These are phyloP conservation scores for Ceratothoa steindachneri DNA, from an alignment of 2,888 invertebrate genomes.

Conservation along the genomic window DNA sequence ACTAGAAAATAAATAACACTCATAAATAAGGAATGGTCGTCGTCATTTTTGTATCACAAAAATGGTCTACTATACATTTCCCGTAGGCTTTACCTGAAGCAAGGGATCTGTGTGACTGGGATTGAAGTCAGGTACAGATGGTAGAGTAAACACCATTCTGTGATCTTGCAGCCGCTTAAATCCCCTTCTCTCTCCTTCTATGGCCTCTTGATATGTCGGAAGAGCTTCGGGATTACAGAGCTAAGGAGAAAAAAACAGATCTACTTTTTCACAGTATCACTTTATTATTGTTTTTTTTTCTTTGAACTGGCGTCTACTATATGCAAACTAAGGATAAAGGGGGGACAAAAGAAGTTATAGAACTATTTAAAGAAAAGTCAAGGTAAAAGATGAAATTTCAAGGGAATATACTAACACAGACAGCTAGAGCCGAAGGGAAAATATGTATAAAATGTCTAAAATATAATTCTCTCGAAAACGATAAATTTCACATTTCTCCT, in stretches of 20 bases:
- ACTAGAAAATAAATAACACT: too few species aligned
- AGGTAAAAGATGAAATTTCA: not conserved
- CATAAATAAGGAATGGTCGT: too few species aligned
- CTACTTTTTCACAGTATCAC: not conserved
- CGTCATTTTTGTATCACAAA: too few species aligned
- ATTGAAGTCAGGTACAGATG: conserved; percentile 22
- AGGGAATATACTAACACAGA: too few species aligned
- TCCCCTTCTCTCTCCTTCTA: conserved; percentile 15
- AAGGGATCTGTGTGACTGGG: conserved; percentile 17
- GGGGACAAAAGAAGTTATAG: not conserved
- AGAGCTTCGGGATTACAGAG: conserved; percentile 43
- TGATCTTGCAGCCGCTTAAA: not conserved
- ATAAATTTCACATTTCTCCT: too few species aligned
- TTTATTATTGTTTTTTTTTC: not conserved
- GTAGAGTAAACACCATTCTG: conserved; percentile 28
- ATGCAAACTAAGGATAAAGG: not conserved
- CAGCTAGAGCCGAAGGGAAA: too few species aligned
- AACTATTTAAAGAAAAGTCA: not conserved
- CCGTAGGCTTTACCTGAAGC: conserved; percentile 18
- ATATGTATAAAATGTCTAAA: too few species aligned
- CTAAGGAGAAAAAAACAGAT: conserved; percentile 18
- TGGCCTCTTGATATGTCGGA: conserved; percentile 45
- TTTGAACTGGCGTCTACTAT: not conserved
- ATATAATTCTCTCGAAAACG: too few species aligned
- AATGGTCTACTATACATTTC: too few species aligned